A percentile compares a stretch with the other conserved stretches of the same genome.
Conservation (phyloP, 2,113 vertebrate species). For the Salvelinus sp. region DNA sequence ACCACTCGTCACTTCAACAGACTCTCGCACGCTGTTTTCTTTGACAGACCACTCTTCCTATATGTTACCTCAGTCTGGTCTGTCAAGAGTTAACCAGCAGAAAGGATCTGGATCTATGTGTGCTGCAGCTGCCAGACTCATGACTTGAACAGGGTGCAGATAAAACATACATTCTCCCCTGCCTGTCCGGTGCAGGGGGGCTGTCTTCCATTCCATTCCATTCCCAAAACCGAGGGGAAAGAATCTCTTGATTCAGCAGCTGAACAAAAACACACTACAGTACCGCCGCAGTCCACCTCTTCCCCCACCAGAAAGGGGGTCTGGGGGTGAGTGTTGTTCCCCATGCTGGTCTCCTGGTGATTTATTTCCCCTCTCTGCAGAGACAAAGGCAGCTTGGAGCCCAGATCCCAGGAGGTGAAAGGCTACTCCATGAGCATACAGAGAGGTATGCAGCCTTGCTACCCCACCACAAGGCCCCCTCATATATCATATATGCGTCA, state of each 20-base stretch:
- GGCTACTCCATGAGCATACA: constrained; percentile 58
- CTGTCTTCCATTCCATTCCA: constrained; percentile 14
- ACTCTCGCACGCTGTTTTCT: too few relatives aligned
- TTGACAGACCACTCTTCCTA: too few relatives aligned
- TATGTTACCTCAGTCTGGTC: too few relatives aligned
- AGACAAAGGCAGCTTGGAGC: constrained; percentile 50
- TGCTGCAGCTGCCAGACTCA: constrained; percentile 34
- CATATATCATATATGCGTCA: constrained; percentile 62
- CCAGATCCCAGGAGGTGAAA: constrained; percentile 61
- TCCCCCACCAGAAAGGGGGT: background rate
- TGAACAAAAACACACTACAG: constrained; percentile 18
- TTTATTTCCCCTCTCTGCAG: constrained; percentile 56
- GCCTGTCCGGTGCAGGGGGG: constrained; percentile 7
- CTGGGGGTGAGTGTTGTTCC: constrained; percentile 29
- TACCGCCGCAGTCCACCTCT: constrained; percentile 8
- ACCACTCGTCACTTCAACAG: too few relatives aligned
- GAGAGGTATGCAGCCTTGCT: constrained; percentile 56
- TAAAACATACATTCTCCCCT: constrained; percentile 20
- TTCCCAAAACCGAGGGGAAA: constrained; percentile 17
- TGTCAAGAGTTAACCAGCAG: constrained; percentile 5
- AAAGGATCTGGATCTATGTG: background rate
- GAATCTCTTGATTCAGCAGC: constrained; percentile 28
- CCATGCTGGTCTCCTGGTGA: constrained; percentile 35
- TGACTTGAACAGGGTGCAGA: constrained; percentile 37
- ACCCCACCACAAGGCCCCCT: constrained; percentile 26